Base-by-base conservation (phyloP, 2,113 vertebrate species). In the Capra hircus region DNA sequence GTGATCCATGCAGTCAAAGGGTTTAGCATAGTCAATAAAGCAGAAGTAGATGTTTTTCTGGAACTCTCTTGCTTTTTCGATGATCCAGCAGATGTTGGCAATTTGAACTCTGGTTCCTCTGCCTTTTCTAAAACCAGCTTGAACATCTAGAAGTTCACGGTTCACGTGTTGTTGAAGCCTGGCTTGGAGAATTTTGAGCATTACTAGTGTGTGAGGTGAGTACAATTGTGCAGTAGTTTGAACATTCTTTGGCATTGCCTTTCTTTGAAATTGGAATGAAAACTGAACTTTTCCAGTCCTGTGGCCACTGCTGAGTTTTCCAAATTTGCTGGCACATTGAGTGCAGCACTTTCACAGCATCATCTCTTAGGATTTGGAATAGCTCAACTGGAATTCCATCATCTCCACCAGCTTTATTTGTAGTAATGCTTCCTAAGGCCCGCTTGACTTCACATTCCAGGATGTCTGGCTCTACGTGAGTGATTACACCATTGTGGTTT, bases 61-160 rank as follows among this genome's bases (percentile, higher is more conserved):
- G 64, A 67, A 67, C 64, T 67, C 64, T 67, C 64, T 36, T 0
- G 0, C 33, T 36, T 36, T 67, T 36, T 36, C 0, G 0, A 11
- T 67, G 17, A 71, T 71, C 64, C n/a, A 71, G 1, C 1, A 0
- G n/a, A 36, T 71, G n/a, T 71, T 71, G 64, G n/a, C 64, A 71
- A 5, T 67, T 67, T 67, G 17, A 67, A 10, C 8, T 67, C 64
- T 67, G 33, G 64, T 10, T 19, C 33, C 64, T 67, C 33, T 36
- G 33, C 64, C 64, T 67, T 67, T 33, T 64, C 15, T 33, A 64
- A 64, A 64, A 33, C 62, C 62, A 64, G 30, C 62, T 64, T 64
- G 14, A 64, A 64, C 30, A 33, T 33, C 62, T 64, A 15, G 15
- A 64, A 64, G 1, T 15, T 62, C 60, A 33, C 14, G 3, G 60